Percentiles rank a stretch among this genome's conserved stretches.
phyloP scores from a whole-genome alignment of 2,888 invertebrate species.

The Choristoneura rosaceana region DNA sequence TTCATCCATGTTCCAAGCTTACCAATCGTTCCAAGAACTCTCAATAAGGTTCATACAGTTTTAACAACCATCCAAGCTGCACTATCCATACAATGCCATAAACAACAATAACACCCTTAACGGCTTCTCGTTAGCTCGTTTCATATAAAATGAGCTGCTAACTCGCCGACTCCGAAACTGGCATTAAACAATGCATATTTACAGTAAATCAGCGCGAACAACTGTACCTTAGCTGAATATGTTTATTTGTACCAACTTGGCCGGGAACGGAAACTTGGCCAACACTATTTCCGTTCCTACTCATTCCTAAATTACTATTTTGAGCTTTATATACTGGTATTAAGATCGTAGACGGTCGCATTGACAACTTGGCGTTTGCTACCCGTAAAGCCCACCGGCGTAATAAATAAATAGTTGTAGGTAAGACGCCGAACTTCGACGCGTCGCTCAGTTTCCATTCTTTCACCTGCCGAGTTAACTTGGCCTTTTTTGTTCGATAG shows the following conservation, averaged over 20 bases:
- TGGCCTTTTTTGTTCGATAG: conserved; percentile 60
- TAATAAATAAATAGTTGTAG: conserved; percentile 76
- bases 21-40: background rate
- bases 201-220: conserved; percentile 57
- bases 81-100: background rate
- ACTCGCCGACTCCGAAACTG: conserved; percentile 45
- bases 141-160: conserved; percentile 5
- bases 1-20: no score
- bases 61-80: background rate
- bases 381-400: conserved; percentile 66
- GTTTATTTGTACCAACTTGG: conserved; percentile 64
- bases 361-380: conserved; percentile 41
- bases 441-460: conserved; percentile 59
- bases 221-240: conserved; percentile 61
- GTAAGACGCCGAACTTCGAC: conserved; percentile 66
- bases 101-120: background rate
- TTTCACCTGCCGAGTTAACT: conserved; percentile 70
- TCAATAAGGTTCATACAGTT: background rate
- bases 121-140: conserved; percentile 2
- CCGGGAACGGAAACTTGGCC: conserved; percentile 54
- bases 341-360: conserved; percentile 43
- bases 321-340: conserved; percentile 44
- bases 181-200: conserved; percentile 60
- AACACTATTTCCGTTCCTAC: conserved; percentile 48
- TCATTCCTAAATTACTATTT: conserved; percentile 30